Conservation (phyloP, 2,113 vertebrate species). For the Rhizomys pruinosus region DNA sequence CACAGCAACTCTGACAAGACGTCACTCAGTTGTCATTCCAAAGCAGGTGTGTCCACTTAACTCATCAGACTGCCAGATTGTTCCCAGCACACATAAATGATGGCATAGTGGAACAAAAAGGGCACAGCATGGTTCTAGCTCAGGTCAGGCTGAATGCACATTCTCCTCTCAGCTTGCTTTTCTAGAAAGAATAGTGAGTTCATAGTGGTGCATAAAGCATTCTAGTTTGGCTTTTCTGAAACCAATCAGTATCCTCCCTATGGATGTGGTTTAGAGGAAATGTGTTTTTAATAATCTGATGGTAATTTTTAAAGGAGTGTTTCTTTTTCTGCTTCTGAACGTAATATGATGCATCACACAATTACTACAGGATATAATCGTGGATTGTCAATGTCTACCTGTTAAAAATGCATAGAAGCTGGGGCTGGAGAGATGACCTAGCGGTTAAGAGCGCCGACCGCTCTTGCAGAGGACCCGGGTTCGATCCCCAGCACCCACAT, state of each 20-base stretch:
- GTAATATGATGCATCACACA: not conserved
- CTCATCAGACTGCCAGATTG: slow-evolving; percentile 76
- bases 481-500: too few species aligned
- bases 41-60: slow-evolving; percentile 62
- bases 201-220: not conserved
- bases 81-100: slow-evolving; percentile 44
- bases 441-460: too few species aligned
- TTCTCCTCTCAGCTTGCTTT: not conserved
- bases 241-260: not conserved
- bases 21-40: slow-evolving; percentile 79
- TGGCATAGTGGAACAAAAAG: not conserved
- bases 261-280: not conserved
- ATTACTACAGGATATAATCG: not conserved
- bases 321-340: too few species aligned
- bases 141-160: not conserved
- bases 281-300: not conserved
- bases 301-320: not conserved
- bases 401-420: too few species aligned
- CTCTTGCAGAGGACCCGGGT: too few species aligned
- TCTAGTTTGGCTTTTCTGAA: not conserved
- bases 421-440: too few species aligned
- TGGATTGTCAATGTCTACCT: not conserved
- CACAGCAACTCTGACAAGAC: slow-evolving; percentile 67
- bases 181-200: slow-evolving; percentile 47
- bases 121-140: not conserved